A percentile compares a stretch with the other conserved stretches of the same genome.
Evolutionary conservation across 2,888 invertebrate genomes (phyloP).

Genomic region (Gasteruption jaculator): DNA sequence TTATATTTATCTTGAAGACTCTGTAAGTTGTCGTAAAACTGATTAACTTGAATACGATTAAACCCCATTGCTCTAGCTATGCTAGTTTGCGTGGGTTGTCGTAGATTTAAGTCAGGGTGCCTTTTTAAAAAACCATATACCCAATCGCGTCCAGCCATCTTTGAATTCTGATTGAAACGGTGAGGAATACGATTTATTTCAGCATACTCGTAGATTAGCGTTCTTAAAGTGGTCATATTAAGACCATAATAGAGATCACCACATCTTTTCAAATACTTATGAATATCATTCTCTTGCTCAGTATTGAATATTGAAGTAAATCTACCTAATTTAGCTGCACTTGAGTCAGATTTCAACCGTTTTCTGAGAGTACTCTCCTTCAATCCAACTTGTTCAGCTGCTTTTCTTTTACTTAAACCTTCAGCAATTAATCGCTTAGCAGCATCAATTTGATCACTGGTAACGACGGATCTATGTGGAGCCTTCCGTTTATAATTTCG

Average conservation of each 20-base stretch:
- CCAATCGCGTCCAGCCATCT: conserved; percentile 25
- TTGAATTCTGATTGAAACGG: conserved; percentile 19
- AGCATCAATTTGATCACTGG: conserved; percentile 13
- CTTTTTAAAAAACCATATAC: conserved; percentile 14
- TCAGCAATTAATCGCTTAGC: conserved; percentile 13
- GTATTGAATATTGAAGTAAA: conserved; percentile 17
- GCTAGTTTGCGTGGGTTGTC: conserved; percentile 16
- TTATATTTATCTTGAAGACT: conserved; percentile 12
- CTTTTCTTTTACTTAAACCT: conserved; percentile 8
- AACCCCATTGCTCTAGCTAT: conserved; percentile 17
- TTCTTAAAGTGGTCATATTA: conserved; percentile 16
- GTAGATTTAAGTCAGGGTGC: conserved; percentile 14
- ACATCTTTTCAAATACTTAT: conserved; percentile 12
- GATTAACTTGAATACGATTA: conserved; percentile 16
- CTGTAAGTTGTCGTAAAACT: conserved; percentile 19
- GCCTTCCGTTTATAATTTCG: conserved; percentile 14
- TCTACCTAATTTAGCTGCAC: conserved; percentile 19
- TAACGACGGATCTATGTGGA: conserved; percentile 10
- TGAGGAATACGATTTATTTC: conserved; percentile 20
- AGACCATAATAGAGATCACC: conserved; percentile 24
- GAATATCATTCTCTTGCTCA: conserved; percentile 21
- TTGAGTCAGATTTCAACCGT: conserved; percentile 19
- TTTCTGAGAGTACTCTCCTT: conserved; percentile 25
- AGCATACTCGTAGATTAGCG: conserved; percentile 21
- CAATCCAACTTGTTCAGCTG: conserved; percentile 16